A percentile compares a stretch with the other conserved stretches of the same genome.
These are phyloP conservation scores for Ecdyonurus torrentis DNA, from an alignment of 2,888 invertebrate species.

Conservation along the genomic window DNA sequence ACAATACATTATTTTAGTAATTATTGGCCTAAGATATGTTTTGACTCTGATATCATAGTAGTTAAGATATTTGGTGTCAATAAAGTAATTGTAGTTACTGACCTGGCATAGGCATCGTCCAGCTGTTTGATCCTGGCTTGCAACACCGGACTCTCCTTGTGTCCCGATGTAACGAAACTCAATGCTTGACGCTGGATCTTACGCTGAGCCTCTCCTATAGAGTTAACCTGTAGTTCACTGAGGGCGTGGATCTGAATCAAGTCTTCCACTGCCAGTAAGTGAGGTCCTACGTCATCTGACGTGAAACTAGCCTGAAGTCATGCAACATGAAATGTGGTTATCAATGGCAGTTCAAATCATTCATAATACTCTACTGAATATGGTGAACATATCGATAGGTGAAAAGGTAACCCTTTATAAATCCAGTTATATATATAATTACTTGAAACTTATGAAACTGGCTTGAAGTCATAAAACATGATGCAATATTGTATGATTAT, in stretches of 20 bases:
- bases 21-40: too few species aligned
- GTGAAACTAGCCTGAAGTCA: slow-evolving; percentile 51
- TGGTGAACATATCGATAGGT: too few species aligned
- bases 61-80: neutral
- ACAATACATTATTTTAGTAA: neutral
- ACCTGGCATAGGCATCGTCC: slow-evolving; percentile 60
- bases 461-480: too few species aligned
- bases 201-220: slow-evolving; percentile 70
- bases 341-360: too few species aligned
- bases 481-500: too few species aligned
- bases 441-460: too few species aligned
- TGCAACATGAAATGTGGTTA: too few species aligned
- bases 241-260: slow-evolving; percentile 85
- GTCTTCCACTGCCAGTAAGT: slow-evolving; percentile 88
- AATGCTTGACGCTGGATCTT: slow-evolving; percentile 52
- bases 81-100: slow-evolving; percentile 16
- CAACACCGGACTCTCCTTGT: slow-evolving; percentile 40
- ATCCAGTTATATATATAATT: too few species aligned
- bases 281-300: slow-evolving; percentile 81
- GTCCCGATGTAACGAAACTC: slow-evolving; percentile 36
- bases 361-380: too few species aligned
- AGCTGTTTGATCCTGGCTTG: slow-evolving; percentile 58
- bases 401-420: too few species aligned
- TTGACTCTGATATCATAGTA: neutral
- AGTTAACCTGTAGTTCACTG: slow-evolving; percentile 78